Percentiles rank a stretch among this genome's conserved stretches.
phyloP scores from a whole-genome alignment of 2,888 invertebrate genomes.

The Sericinus montela region DNA sequence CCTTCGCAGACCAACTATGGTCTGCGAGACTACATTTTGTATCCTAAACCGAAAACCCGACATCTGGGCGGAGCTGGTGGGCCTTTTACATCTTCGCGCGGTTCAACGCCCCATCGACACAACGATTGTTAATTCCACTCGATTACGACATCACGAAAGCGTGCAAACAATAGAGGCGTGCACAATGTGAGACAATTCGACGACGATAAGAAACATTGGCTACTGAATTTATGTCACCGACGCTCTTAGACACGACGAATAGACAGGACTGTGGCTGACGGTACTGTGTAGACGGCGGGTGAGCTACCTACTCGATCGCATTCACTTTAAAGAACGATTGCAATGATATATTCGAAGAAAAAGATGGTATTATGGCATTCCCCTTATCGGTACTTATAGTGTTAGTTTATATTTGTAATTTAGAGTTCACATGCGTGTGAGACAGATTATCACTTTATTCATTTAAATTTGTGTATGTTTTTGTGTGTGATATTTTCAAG shows the following conservation, averaged over 20 bases:
- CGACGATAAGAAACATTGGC: conserved; percentile 12
- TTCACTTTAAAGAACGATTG: no score
- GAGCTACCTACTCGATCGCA: background rate
- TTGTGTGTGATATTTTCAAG: no score
- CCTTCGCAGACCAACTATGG: conserved; percentile 8
- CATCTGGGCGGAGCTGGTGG: conserved; percentile 4
- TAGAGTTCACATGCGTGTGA: no score
- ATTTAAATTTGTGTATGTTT: no score
- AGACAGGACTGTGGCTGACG: background rate
- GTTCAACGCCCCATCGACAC: conserved; percentile 29
- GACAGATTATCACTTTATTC: no score
- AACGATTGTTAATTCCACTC: conserved; percentile 32
- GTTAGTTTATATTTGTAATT: no score
- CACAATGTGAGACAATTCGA: conserved; percentile 27
- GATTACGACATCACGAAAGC: conserved; percentile 37
- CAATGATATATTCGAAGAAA: no score
- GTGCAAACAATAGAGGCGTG: conserved; percentile 36
- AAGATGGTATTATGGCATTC: no score
- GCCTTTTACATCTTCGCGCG: conserved; percentile 19
- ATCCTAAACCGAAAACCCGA: background rate
- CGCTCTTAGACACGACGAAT: conserved; percentile 1
- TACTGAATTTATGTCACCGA: conserved; percentile 8
- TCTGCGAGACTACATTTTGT: conserved; percentile 2
- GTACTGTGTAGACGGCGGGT: no score
- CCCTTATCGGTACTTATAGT: no score